Evolutionary conservation across 2,888 invertebrate species (phyloP), one percentile per base, ranked within the genome.

Genomic region (Oscheius sp.): DNA sequence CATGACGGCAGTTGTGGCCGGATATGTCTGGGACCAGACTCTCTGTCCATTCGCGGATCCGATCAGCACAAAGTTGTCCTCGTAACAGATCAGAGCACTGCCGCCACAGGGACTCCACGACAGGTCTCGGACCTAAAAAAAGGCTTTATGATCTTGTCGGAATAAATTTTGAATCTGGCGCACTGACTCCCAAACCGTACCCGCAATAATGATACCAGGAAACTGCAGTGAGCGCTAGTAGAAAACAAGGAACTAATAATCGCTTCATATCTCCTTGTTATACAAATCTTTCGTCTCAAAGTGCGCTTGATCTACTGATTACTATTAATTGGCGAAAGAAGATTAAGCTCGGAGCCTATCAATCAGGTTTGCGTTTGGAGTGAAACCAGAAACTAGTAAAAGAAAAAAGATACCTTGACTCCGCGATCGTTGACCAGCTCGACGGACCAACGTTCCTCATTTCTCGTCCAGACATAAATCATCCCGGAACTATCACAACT

Each of bases 401-500:
- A 10, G 29, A 53, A 53, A 53, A 7, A 53, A 53, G n/a, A 29
- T 53, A 29, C n/a, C 59, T 96, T 95, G 0, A 95, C 96, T 89
- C 94, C 96, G 58, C 98, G 92, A 91, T 99, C 98, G 90, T 99
- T 99, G 90, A 99, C 98, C 83, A 99, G 92, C 91, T 99, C 98
- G 87, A 99, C 97, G 84, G 96, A 96, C 98, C 98, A 99, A 59
- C 97, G 93, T 57, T 96, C 97, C 90, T 99, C 98, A 91, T 97
- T 97, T 90, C 97, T 96, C 89, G 98, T 96, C 98, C 98, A 99
- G 37, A 99, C 97, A 91, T 98, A 98, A 89, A 98, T 98, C 75
- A 98, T 95, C 33, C 74, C 74, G 1, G 95, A 95, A 88, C 94
- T 94, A 92, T 98, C 98, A 91, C 97, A 98, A 4, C 96, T 96